Percentiles rank a stretch among this genome's conserved stretches.
These are phyloP conservation scores for Tor tambroides DNA, from an alignment of 2,113 vertebrate genomes.

Conservation along the genomic window DNA sequence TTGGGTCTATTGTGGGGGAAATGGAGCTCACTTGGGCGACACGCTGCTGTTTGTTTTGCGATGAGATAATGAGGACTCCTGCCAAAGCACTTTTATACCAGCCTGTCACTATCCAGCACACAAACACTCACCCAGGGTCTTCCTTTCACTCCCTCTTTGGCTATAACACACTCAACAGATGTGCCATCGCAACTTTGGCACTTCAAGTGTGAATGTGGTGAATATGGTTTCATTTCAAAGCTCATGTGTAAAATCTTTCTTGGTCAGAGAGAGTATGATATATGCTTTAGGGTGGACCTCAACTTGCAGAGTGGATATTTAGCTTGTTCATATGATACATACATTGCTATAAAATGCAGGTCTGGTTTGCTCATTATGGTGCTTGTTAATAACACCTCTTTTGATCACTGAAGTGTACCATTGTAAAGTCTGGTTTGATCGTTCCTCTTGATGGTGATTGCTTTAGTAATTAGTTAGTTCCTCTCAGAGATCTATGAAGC, in stretches of 20 bases:
- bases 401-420: constrained; percentile 37
- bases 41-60: constrained; percentile 62
- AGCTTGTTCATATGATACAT: not conserved
- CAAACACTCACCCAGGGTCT: constrained; percentile 24
- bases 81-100: constrained; percentile 53
- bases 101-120: constrained; percentile 45
- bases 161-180: constrained; percentile 38
- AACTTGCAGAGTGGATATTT: not conserved
- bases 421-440: constrained; percentile 44
- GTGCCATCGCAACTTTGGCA: constrained; percentile 30
- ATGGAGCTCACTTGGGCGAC: constrained; percentile 61
- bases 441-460: constrained; percentile 32
- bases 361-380: constrained; percentile 33
- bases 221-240: constrained; percentile 21
- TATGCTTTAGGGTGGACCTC: not conserved
- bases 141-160: not conserved
- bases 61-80: constrained; percentile 64
- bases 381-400: constrained; percentile 29
- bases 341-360: not conserved
- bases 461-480: constrained; percentile 27
- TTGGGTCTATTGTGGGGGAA: constrained; percentile 65
- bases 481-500: constrained; percentile 9
- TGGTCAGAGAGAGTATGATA: not conserved
- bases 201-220: constrained; percentile 24
- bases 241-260: constrained; percentile 11